Conservation (phyloP, 2,888 invertebrate species). For the Machimus atricapillus region DNA sequence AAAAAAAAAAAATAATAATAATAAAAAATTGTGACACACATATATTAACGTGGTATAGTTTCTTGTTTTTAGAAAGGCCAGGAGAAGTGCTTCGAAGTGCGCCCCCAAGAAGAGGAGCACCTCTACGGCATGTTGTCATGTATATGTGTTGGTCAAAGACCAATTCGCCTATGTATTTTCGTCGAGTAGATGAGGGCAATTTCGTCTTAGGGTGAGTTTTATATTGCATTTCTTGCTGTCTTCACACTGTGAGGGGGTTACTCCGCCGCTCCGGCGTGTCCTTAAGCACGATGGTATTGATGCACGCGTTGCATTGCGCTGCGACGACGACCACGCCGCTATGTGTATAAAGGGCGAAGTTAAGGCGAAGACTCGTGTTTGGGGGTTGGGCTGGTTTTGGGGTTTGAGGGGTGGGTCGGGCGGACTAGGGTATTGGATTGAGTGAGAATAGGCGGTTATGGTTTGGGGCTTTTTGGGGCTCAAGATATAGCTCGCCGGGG, state of each 20-base stretch:
- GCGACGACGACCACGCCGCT: background rate
- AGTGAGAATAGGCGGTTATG: constrained; percentile 24
- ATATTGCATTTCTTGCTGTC: constrained; percentile 32
- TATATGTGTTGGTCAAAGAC: constrained; percentile 24
- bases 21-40: constrained; percentile 44
- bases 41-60: constrained; percentile 39
- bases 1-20: background rate
- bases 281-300: constrained; percentile 13
- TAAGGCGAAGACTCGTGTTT: background rate
- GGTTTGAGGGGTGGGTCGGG: background rate
- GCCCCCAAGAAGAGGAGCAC: background rate
- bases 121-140: background rate
- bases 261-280: background rate
- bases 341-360: constrained; percentile 9
- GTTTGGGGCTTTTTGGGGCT: constrained; percentile 37
- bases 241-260: background rate
- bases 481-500: constrained; percentile 4
- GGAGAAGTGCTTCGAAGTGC: background rate
- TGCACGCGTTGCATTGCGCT: constrained; percentile 41
- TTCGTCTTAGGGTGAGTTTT: constrained; percentile 36
- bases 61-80: constrained; percentile 32
- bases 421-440: background rate
- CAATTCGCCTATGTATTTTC: constrained; percentile 15
- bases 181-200: constrained; percentile 42
- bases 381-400: too few species aligned